These are phyloP conservation scores for Scomber scombrus DNA, from an alignment of 2,113 vertebrate species.

Conservation along the genomic window DNA sequence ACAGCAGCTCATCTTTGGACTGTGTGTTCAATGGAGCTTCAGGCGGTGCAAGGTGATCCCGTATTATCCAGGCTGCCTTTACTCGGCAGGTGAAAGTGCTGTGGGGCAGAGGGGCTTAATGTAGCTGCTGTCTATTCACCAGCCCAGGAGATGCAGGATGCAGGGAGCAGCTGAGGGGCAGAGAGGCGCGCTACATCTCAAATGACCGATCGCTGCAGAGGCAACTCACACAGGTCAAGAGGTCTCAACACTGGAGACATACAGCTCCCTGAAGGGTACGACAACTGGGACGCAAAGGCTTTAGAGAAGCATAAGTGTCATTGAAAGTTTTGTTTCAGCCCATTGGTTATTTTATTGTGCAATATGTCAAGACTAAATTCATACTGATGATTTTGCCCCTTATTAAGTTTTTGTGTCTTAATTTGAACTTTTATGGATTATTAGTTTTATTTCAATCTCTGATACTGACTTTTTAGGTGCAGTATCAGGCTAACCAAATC, in stretches of 20 bases:
- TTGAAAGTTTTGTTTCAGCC: slow-evolving; percentile 16
- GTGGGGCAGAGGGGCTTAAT: slow-evolving; percentile 57
- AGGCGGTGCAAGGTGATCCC: slow-evolving; percentile 75
- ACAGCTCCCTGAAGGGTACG: slow-evolving; percentile 15
- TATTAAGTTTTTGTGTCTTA: neutral
- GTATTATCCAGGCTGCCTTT: slow-evolving; percentile 60
- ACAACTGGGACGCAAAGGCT: slow-evolving; percentile 2
- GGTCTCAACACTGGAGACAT: slow-evolving; percentile 39
- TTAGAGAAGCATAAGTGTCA: slow-evolving; percentile 14
- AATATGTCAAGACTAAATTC: neutral
- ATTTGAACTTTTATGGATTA: neutral
- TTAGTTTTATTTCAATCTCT: neutral
- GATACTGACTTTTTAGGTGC: neutral
- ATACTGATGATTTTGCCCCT: neutral
- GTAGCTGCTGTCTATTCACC: slow-evolving; percentile 36
- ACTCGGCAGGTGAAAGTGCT: slow-evolving; percentile 74
- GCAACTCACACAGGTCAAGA: slow-evolving; percentile 36
- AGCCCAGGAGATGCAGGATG: slow-evolving; percentile 3
- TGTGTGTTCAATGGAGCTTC: slow-evolving; percentile 49
- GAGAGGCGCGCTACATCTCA: slow-evolving; percentile 42
- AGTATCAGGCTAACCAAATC: too few species aligned
- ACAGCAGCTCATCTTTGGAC: slow-evolving; percentile 46
- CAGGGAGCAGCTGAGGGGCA: slow-evolving; percentile 26
- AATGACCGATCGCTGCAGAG: slow-evolving; percentile 26
- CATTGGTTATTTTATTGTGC: neutral